Base-by-base conservation (phyloP, 2,797 vertebrate species). In the Tragopan temminckii region DNA sequence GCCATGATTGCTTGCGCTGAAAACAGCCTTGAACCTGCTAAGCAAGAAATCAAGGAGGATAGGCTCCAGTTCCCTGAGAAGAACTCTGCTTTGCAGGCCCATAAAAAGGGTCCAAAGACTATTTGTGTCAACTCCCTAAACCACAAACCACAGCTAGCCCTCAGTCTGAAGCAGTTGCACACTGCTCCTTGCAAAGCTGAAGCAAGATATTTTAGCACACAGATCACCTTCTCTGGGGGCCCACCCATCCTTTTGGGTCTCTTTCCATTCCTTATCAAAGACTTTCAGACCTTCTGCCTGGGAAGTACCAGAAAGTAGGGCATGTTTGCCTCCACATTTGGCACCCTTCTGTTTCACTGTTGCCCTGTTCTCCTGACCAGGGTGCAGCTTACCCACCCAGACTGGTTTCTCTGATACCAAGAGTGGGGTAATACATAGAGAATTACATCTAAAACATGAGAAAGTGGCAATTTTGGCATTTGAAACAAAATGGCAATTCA, bases 51-150 rank as follows among this genome's bases (percentile, higher is more conserved):
- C 25, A 31, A 70, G 76, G 61, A 93, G 78, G 38, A 29, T 25
- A 46, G 38, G 76, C 67, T 83, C 62, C 2, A 6, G 24, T 62
- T 94, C 62, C 24, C 27, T 0, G 0, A 58, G 63, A 68, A 87
- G 53, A 84, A 59, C 55, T 78, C 64, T 85, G 86, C 88, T 93
- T 80, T 64, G 48, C 88, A 89, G 78, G 58, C 72, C 85, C 15
- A 2, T 85, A 81, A 71, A 94, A 89, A 76, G 85, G 76, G 89
- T 94, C 90, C 93, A 79, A 82, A 83, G 67, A 91, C 89, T 94
- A 86, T 88, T 83, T 96, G 91, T 91, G 93, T 91, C 89, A 89
- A 76, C 93, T 92, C 89, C 87, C 89, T 91, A 95, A 96, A 88
- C 93, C 91, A 93, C 94, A 93, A 93, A 94, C 91, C 93, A 93